Percentiles rank a stretch among this genome's conserved stretches.
phyloP scores from a whole-genome alignment of 2,797 vertebrate species.

The Leucoraja ocellata region DNA sequence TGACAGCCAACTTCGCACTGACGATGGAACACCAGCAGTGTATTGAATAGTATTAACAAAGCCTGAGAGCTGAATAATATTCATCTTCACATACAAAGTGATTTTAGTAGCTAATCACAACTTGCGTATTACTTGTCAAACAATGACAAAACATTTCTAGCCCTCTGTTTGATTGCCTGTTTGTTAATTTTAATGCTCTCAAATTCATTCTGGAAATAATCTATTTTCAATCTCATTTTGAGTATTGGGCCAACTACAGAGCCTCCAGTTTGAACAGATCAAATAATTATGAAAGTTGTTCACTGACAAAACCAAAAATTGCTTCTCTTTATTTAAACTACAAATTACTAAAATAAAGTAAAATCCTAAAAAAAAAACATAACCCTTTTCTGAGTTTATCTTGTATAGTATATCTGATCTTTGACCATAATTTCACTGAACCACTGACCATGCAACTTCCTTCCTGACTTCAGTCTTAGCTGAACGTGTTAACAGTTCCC shows the following conservation, averaged over 20 bases:
- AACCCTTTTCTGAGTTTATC: too few relatives aligned
- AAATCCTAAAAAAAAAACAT: too few relatives aligned
- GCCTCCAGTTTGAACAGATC: neutral
- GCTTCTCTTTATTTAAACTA: neutral
- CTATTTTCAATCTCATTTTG: neutral
- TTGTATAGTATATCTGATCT: too few relatives aligned
- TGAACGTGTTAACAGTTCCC: too few relatives aligned
- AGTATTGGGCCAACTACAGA: neutral
- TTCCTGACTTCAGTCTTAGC: too few relatives aligned
- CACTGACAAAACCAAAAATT: neutral
- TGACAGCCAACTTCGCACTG: neutral
- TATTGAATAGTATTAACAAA: neutral
- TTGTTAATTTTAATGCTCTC: neutral
- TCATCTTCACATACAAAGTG: neutral
- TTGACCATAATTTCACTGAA: too few relatives aligned
- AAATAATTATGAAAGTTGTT: neutral
- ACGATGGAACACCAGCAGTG: neutral
- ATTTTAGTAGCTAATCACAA: slow-evolving; percentile 14
- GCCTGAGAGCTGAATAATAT: neutral
- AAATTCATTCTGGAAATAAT: neutral
- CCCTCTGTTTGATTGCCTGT: neutral
- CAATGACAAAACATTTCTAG: neutral
- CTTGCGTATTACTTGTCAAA: neutral
- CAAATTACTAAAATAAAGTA: neutral
- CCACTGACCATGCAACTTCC: too few relatives aligned